Evolutionary conservation across 2,797 vertebrate species (phyloP).

Genomic region (Eulemur mongoz): DNA sequence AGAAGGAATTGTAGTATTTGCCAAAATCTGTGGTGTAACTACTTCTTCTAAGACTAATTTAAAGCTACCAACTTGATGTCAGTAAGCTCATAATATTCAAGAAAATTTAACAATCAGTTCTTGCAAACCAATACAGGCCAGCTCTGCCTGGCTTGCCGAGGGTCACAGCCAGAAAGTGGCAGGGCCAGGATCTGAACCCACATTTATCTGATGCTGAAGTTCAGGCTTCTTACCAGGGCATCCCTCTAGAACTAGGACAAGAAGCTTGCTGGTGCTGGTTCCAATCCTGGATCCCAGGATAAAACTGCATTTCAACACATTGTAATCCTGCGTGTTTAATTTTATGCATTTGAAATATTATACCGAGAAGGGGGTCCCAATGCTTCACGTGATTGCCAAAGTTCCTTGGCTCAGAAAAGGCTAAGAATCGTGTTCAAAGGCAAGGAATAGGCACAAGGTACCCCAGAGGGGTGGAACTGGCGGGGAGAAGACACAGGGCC

Average conservation of each 20-base stretch:
- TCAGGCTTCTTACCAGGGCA: background rate
- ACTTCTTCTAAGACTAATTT: background rate
- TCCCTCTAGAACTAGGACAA: background rate
- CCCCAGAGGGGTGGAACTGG: background rate
- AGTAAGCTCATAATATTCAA: background rate
- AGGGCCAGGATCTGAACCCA: background rate
- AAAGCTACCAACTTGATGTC: background rate
- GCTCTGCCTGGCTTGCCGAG: background rate
- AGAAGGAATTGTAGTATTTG: background rate
- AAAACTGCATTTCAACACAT: background rate
- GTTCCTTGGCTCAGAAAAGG: no score
- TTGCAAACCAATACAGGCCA: background rate
- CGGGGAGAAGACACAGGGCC: background rate
- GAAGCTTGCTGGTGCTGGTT: background rate
- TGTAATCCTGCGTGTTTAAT: background rate
- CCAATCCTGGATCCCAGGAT: background rate
- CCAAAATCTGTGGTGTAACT: background rate
- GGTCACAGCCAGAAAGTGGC: background rate
- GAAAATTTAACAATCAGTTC: background rate
- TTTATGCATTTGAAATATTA: background rate
- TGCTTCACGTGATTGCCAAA: background rate
- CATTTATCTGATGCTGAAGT: background rate
- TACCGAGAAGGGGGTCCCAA: background rate
- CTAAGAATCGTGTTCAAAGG: background rate
- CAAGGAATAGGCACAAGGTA: background rate